A percentile compares a stretch with the other conserved stretches of the same genome.
Conservation (phyloP, 1,140 invertebrate species). For the Drosophila mojavensis region DNA sequence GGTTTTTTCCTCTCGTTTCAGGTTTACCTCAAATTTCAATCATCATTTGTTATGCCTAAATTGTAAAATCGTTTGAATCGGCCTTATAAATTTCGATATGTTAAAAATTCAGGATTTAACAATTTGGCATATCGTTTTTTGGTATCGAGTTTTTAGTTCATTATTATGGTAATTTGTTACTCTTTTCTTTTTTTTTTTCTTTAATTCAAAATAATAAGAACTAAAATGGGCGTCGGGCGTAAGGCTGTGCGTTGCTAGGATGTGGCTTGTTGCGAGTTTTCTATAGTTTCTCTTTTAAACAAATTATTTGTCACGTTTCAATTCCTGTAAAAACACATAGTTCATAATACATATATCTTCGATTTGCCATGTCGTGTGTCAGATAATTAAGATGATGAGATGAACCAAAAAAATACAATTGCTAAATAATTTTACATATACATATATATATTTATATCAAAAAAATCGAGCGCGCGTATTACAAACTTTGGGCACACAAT, state of each 20-base stretch:
- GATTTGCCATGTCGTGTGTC: constrained; percentile 19
- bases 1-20: constrained; percentile 11
- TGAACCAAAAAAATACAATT: constrained; percentile 51
- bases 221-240: constrained; percentile 12
- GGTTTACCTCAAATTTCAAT: constrained; percentile 5
- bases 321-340: constrained; percentile 62
- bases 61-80: constrained; percentile 68
- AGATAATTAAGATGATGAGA: constrained; percentile 27
- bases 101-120: constrained; percentile 79
- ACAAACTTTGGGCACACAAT: constrained; percentile 78
- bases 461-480: constrained; percentile 78
- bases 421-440: constrained; percentile 66
- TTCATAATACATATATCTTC: constrained; percentile 19
- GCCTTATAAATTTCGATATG: constrained; percentile 77
- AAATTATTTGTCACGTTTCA: constrained; percentile 78
- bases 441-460: constrained; percentile 75
- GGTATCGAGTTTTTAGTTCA: constrained; percentile 37
- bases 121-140: constrained; percentile 75
- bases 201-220: constrained; percentile 9
- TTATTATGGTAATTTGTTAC: constrained; percentile 23
- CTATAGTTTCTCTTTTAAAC: constrained; percentile 48
- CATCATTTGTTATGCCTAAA: constrained; percentile 72
- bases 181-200: background rate
- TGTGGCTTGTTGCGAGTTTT: constrained; percentile 58
- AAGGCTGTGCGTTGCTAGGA: constrained; percentile 53